phyloP scores from a whole-genome alignment of 2,888 invertebrate species.

The Capitulum mitella region DNA sequence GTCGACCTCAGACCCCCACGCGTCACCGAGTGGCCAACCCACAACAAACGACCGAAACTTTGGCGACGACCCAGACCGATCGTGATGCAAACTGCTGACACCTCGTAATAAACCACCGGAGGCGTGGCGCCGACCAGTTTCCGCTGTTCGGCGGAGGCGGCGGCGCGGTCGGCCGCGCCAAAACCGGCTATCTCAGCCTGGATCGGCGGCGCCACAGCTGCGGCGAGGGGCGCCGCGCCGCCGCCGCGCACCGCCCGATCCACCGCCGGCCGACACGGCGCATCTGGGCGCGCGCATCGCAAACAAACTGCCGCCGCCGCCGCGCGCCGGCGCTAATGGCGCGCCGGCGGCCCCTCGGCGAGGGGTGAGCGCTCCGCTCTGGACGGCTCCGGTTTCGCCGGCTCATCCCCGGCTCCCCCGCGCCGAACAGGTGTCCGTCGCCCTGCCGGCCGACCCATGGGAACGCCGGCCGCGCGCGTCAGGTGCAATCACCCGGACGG shows the following conservation, averaged over 20 bases:
- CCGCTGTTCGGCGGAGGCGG: neutral
- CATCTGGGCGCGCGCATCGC: constrained; percentile 16
- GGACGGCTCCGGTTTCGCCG: neutral
- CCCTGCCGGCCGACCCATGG: neutral
- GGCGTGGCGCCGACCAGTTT: neutral
- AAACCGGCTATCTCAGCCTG: neutral
- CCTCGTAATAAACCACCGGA: neutral
- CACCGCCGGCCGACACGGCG: neutral
- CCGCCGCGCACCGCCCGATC: neutral
- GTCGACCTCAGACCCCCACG: neutral
- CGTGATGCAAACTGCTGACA: neutral
- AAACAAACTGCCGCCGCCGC: neutral
- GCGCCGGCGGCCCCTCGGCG: neutral
- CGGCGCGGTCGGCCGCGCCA: neutral
- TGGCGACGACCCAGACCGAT: neutral
- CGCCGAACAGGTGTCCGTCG: constrained; percentile 6
- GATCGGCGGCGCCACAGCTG: neutral
- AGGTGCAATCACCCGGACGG: neutral
- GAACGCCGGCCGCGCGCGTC: neutral
- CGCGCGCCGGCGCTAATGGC: neutral
- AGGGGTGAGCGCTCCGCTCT: neutral
- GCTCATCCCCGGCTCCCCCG: neutral
- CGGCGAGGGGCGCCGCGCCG: neutral
- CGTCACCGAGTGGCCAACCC: neutral
- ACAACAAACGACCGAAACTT: neutral